Evolutionary conservation across 1,140 invertebrate species (phyloP), one percentile per base, ranked within the genome.

Genomic region (Ostrea edulis): DNA sequence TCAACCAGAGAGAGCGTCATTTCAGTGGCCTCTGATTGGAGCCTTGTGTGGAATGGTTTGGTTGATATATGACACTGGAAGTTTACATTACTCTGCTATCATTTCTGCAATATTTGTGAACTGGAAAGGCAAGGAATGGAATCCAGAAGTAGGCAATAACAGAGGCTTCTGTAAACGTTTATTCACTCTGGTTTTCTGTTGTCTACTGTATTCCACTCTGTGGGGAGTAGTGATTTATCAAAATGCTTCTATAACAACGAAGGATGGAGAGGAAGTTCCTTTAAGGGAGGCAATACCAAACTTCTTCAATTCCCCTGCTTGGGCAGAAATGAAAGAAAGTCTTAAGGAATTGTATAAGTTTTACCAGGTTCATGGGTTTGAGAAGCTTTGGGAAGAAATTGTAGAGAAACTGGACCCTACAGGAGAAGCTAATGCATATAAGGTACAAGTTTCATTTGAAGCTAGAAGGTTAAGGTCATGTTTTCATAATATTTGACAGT

Each of bases 371-470:
- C 96, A 98, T 94, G 98, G 98, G 58, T 98, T 97, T 96, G 93
- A 94, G 89, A 96, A 96, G 90, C 96, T 98, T 1, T 99, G 97
- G 97, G 96, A 97, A 11, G 97, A 98, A 93, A 96, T 99, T 12
- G 96, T 98, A 14, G 97, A 98, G 89, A 96, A 97, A 29, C 89
- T 96, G 12, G 98, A 99, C 96, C 97, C 98, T 8, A 96, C 97
- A 92, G 98, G 98, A 0, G 98, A 98, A 95, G 96, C 97, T 85
- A 98, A 98, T 95, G 97, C 98, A 11, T 97, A 97, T 90, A 98
- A 97, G 95, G 97, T 98, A 92, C 90, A 91, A 87, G 51, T 54
- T 83, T 83, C 52, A 77, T 77, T 77, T 77, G 8, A 77, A 11
- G 29, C 14, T 62, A 62, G 0, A 14, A 62, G 20, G 12, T 20